Conservation (phyloP, 2,797 vertebrate species). For the Schizopygopsis pylzovi region DNA sequence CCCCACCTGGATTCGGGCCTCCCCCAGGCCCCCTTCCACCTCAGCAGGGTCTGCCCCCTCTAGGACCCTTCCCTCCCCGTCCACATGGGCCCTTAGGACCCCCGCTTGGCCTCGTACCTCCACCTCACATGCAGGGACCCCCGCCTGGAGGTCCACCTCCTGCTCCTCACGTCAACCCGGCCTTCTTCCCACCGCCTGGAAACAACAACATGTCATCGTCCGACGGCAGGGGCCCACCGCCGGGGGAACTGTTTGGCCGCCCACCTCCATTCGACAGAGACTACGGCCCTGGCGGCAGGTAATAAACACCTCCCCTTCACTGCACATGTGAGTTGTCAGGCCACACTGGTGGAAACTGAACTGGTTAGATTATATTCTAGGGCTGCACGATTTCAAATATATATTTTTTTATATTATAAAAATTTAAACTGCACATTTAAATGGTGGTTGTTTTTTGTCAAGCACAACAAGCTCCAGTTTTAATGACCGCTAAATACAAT, state of each 20-base stretch:
- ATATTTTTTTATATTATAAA: neutral
- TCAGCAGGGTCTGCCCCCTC: conserved; percentile 89
- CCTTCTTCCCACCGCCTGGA: conserved; percentile 97
- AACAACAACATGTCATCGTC: conserved; percentile 93
- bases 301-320: conserved; percentile 53
- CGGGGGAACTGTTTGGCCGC: conserved; percentile 93
- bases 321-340: neutral
- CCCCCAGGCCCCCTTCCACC: conserved; percentile 92
- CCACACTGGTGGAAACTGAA: neutral
- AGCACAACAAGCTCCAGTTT: neutral
- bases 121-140: conserved; percentile 94
- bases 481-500: neutral
- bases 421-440: neutral
- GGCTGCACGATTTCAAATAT: neutral
- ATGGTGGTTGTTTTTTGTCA: neutral
- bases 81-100: conserved; percentile 94
- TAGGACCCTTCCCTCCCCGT: conserved; percentile 93
- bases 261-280: conserved; percentile 97
- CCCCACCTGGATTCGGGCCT: conserved; percentile 92
- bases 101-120: conserved; percentile 92
- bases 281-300: conserved; percentile 97
- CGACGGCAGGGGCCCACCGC: conserved; percentile 89
- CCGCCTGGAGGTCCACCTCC: conserved; percentile 97
- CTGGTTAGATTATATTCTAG: neutral
- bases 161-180: conserved; percentile 97